These are phyloP conservation scores for Phyllotis vaccarum DNA, from an alignment of 2,797 vertebrate genomes.

Conservation along the genomic window DNA sequence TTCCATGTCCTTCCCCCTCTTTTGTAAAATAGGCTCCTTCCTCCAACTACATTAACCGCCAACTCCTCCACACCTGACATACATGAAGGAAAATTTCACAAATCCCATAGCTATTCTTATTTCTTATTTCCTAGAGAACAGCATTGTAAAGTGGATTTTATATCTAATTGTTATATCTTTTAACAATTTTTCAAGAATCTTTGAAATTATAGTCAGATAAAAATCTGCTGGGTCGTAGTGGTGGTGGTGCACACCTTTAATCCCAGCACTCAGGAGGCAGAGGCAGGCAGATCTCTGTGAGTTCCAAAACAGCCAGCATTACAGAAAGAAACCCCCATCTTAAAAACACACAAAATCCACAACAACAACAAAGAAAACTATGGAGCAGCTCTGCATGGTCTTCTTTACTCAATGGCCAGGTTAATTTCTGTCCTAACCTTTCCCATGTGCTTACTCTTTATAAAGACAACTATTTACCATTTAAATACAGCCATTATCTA, in stretches of 20 bases:
- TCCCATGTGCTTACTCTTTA: not conserved
- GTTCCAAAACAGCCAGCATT: not conserved
- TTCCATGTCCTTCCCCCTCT: not conserved
- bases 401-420: slow-evolving; percentile 6
- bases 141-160: not conserved
- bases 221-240: not conserved
- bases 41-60: not conserved
- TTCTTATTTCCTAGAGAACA: slow-evolving; percentile 41
- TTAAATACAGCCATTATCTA: slow-evolving; percentile 3
- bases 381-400: not conserved
- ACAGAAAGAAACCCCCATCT: not conserved
- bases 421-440: slow-evolving; percentile 19
- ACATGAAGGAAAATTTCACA: slow-evolving; percentile 58
- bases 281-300: not conserved
- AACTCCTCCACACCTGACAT: not conserved
- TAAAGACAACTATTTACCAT: slow-evolving; percentile 44
- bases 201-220: slow-evolving; percentile 35
- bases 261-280: not conserved
- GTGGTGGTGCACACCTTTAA: not conserved
- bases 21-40: slow-evolving; percentile 25
- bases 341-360: not conserved
- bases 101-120: not conserved
- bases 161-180: slow-evolving; percentile 8
- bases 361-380: slow-evolving; percentile 9
- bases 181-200: slow-evolving; percentile 51